Conservation (phyloP, 2,113 vertebrate species). For the Perccottus glenii region DNA sequence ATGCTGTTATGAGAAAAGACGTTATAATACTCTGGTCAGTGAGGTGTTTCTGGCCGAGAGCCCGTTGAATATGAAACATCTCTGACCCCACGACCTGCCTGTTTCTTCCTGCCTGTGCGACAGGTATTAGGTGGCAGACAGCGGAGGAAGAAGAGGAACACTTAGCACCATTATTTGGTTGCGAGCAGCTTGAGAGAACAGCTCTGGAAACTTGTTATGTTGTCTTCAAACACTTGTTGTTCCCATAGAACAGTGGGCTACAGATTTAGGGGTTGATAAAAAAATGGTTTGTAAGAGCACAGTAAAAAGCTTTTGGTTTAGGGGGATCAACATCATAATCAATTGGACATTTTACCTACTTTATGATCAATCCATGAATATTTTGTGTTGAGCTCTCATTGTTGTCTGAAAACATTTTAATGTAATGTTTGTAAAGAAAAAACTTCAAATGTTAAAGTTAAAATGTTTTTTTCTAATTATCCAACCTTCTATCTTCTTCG, state of each 20-base stretch:
- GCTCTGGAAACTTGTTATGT: background rate
- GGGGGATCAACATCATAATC: too few relatives aligned
- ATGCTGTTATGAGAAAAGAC: background rate
- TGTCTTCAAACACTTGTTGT: background rate
- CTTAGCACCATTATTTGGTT: constrained; percentile 25
- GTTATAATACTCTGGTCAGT: background rate
- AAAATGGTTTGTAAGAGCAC: too few relatives aligned
- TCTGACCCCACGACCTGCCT: constrained; percentile 10
- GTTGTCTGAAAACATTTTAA: too few relatives aligned
- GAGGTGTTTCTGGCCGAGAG: background rate
- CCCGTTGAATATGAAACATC: constrained; percentile 5
- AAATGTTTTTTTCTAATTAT: too few relatives aligned
- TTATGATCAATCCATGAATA: too few relatives aligned
- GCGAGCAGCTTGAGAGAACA: constrained; percentile 12
- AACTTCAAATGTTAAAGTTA: too few relatives aligned
- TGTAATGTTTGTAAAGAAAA: too few relatives aligned
- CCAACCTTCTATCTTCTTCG: too few relatives aligned
- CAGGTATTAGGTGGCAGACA: constrained; percentile 51
- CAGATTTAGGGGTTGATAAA: too few relatives aligned
- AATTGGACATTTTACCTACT: too few relatives aligned
- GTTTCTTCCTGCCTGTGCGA: constrained; percentile 50
- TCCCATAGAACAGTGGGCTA: background rate
- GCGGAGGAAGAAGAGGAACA: constrained; percentile 16
- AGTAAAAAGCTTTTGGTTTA: too few relatives aligned
- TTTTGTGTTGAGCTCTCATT: too few relatives aligned